Evolutionary conservation across 2,888 invertebrate species (phyloP).

Genomic region (Agrotis clavis): DNA sequence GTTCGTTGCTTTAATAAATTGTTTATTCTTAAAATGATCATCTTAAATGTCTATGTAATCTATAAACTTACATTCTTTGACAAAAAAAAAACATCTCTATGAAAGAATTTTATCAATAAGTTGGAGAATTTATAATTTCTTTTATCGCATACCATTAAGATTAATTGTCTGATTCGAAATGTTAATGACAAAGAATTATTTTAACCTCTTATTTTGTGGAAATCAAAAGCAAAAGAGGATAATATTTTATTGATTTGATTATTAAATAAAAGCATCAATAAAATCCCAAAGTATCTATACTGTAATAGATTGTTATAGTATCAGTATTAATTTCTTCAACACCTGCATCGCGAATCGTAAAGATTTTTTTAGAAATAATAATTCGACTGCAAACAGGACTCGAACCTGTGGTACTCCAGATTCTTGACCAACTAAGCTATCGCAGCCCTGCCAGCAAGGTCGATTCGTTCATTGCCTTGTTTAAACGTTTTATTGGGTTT

Average conservation of each 20-base stretch:
- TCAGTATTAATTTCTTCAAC: too few relatives aligned
- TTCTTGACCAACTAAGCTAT: too few relatives aligned
- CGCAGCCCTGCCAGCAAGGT: too few relatives aligned
- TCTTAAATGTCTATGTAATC: neutral
- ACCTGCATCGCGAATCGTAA: too few relatives aligned
- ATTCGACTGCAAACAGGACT: too few relatives aligned
- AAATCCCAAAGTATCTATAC: neutral
- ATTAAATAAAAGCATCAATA: neutral
- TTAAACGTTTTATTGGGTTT: too few relatives aligned
- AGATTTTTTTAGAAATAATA: too few relatives aligned
- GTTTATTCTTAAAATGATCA: too few relatives aligned
- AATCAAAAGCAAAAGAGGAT: neutral
- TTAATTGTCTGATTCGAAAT: conserved; percentile 23
- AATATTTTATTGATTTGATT: neutral
- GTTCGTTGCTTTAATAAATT: too few relatives aligned
- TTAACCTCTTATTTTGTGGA: conserved; percentile 20
- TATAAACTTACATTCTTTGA: neutral
- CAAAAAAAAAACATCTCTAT: neutral
- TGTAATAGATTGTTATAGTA: too few relatives aligned
- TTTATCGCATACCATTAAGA: conserved; percentile 16
- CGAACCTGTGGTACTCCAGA: too few relatives aligned
- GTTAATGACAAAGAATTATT: conserved; percentile 7
- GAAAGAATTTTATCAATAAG: neutral
- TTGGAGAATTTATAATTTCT: conserved; percentile 19
- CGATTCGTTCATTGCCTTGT: too few relatives aligned